A percentile compares a stretch with the other conserved stretches of the same genome.
phyloP scores from a whole-genome alignment of 2,113 vertebrate genomes.

The Salvelinus sp. region DNA sequence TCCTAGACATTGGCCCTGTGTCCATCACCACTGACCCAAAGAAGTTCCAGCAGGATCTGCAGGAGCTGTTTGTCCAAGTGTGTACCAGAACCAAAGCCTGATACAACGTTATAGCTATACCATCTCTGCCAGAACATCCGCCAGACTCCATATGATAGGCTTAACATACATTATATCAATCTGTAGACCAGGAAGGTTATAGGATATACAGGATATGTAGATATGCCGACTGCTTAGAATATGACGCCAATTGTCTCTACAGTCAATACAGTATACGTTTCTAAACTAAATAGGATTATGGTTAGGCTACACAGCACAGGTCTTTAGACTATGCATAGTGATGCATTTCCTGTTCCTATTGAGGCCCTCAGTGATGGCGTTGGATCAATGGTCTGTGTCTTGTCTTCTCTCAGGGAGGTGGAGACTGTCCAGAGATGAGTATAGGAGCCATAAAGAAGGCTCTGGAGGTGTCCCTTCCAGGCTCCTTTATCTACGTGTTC shows the following conservation, averaged over 20 bases:
- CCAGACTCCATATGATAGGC: background rate
- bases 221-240: background rate
- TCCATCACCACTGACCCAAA: constrained; percentile 84
- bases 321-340: background rate
- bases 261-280: too few relatives aligned
- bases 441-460: constrained; percentile 87
- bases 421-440: constrained; percentile 95
- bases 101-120: too few relatives aligned
- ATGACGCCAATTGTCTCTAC: too few relatives aligned
- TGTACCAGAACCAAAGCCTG: constrained; percentile 24
- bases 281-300: too few relatives aligned
- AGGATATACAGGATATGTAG: background rate
- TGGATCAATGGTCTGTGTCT: constrained; percentile 14
- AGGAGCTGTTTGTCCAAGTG: constrained; percentile 92
- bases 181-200: background rate
- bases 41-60: constrained; percentile 86
- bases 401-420: constrained; percentile 80
- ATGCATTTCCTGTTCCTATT: background rate
- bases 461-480: constrained; percentile 82
- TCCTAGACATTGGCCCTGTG: constrained; percentile 85
- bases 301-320: too few relatives aligned
- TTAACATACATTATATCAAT: background rate
- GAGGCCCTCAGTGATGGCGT: background rate
- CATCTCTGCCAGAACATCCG: background rate
- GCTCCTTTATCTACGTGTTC: constrained; percentile 92